These are phyloP conservation scores for Alviniconcha marisindica DNA, from an alignment of 1,140 invertebrate species.

Conservation along the genomic window DNA sequence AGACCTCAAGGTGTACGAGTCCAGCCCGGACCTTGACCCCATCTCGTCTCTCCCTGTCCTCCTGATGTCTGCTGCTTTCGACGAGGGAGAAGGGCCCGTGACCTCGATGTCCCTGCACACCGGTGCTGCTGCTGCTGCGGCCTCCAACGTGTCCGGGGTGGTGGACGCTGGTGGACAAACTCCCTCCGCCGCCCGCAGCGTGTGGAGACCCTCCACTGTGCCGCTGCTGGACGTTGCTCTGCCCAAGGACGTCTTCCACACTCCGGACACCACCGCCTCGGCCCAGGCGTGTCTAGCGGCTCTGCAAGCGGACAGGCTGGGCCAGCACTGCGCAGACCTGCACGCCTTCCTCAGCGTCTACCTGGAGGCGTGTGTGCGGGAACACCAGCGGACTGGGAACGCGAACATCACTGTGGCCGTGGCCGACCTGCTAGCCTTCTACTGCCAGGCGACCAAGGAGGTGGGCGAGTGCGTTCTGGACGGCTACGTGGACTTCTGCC, in stretches of 20 bases:
- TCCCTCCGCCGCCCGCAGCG: not conserved
- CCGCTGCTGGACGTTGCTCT: constrained; percentile 43
- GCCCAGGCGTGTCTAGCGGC: constrained; percentile 41
- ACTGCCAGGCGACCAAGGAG: constrained; percentile 51
- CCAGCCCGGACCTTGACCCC: not conserved
- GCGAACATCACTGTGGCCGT: constrained; percentile 32
- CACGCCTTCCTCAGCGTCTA: constrained; percentile 47
- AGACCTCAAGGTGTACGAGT: constrained; percentile 37
- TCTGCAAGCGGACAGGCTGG: constrained; percentile 38
- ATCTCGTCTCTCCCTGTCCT: constrained; percentile 25
- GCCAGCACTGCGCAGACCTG: constrained; percentile 43
- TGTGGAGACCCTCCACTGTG: constrained; percentile 54
- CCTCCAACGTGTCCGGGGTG: not conserved
- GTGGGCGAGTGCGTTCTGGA: constrained; percentile 50
- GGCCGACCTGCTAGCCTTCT: constrained; percentile 48
- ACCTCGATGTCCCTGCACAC: constrained; percentile 25
- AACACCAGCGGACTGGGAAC: constrained; percentile 37
- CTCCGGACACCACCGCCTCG: constrained; percentile 8
- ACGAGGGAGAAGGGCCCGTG: constrained; percentile 45
- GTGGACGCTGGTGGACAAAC: not conserved
- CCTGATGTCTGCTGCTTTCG: constrained; percentile 41
- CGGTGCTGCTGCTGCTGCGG: not conserved
- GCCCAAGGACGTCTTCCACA: constrained; percentile 24
- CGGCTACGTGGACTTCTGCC: constrained; percentile 56
- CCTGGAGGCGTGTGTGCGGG: constrained; percentile 50